Base-by-base conservation (phyloP, 2,888 invertebrate genomes). In the Cosmorhoe ocellata region DNA sequence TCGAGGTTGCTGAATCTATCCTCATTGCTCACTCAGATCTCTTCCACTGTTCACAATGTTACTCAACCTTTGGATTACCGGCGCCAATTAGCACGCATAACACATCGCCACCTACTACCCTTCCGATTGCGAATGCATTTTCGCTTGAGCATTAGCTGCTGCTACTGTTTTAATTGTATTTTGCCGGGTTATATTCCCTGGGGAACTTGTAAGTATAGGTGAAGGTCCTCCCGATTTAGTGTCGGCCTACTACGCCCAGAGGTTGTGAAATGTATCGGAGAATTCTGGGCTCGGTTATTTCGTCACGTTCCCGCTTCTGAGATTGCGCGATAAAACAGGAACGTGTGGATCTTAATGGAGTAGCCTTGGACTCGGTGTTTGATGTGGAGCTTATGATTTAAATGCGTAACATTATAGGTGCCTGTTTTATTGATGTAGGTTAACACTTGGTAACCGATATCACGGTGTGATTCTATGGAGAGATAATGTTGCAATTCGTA, bases 181-280 rank as follows among this genome's bases (percentile, higher is more conserved):
- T 38, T 27, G 44, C 39, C 42, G 48, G 32, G 22, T 59, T 38
- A 46, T 41, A 51, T 63, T 79, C 80, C 77, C 79, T 72, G 76
- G 80, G 82, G 82, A 80, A 57, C 62, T 61, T 70, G 74, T 67
- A 57, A 71, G 82, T 81, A 68, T 81, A 71, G 89, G 89, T 88
- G 86, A 89, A 89, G 89, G 89, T 88, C 87, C 75, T 78, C 82
- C 82, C 74, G 80, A 81, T 84, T 81, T 89, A 89, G 84, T 72
- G 61, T 51, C 72, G 86, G 54, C 81, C 84, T 74, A 82, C 75
- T 81, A 74, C 71, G 72, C 71, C 61, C 62, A 40, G 41, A 48
- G 66, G 64, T 87, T 85, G 79, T 83, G 84, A 76, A 88, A 88
- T 69, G 63, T 68, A 57, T 61, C 63, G 66, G 66, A 58, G 65